phyloP scores from a whole-genome alignment of 2,113 vertebrate genomes.

The Noctilio leporinus region DNA sequence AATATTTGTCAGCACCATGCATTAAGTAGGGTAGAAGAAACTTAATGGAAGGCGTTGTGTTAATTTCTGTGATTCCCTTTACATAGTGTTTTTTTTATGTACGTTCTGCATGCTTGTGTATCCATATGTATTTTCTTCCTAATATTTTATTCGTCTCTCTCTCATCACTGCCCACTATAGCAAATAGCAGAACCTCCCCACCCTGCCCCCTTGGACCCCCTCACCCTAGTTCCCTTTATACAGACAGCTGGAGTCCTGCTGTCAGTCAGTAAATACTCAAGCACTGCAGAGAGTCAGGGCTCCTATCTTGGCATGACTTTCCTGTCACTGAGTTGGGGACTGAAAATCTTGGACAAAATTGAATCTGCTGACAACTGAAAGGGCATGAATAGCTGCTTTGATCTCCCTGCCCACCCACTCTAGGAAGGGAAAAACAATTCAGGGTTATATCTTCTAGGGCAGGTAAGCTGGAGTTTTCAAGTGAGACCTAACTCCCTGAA shows the following conservation, averaged over 20 bases:
- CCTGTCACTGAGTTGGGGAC: not conserved
- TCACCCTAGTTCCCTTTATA: not conserved
- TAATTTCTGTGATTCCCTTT: not conserved
- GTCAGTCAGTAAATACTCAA: conserved; percentile 8
- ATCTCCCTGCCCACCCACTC: not conserved
- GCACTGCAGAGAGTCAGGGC: not conserved
- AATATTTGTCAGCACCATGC: not conserved
- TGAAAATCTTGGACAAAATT: not conserved
- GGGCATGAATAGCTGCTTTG: not conserved
- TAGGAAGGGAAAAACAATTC: not conserved
- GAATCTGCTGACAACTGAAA: not conserved
- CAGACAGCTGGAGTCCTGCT: not conserved
- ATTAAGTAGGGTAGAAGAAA: not conserved
- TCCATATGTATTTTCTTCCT: not conserved
- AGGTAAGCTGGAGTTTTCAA: not conserved
- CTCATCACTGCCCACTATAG: not conserved
- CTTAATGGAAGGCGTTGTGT: not conserved
- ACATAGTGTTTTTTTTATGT: not conserved
- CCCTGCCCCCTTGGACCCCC: too few species aligned
- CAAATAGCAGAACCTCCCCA: not conserved
- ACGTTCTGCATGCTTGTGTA: not conserved
- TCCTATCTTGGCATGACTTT: not conserved
- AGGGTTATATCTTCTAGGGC: not conserved
- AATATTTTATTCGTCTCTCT: not conserved
- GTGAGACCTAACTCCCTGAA: not conserved